Evolutionary conservation across 2,888 invertebrate genomes (phyloP), one percentile per base, ranked within the genome.

Genomic region (Orgyia antiqua): DNA sequence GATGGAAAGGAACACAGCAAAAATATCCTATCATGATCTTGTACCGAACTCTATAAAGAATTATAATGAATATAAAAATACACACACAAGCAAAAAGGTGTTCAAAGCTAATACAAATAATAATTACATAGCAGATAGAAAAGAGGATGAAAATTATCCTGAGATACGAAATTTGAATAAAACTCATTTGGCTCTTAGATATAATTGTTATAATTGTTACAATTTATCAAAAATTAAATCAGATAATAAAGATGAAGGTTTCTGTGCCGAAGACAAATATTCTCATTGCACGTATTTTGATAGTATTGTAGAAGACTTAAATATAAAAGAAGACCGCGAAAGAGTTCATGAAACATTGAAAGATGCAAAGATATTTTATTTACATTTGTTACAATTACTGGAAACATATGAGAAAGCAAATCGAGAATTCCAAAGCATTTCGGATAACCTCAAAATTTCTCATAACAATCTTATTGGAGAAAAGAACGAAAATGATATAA

Each of bases 361-460:
- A 31, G 52, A 66, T 47, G 58, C 72, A 11, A 63, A 59, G 25
- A 42, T 34, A 4, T 67, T 63, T 49, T 61, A 71, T 28, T 27
- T 38, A 8, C 49, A 70, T 10, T 38, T 75, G 9, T 33, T 52
- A 7, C 42, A 44, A 32, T 42, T 72, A 25, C 55, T 79, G 31
- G 45, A 64, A 24, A 58, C 51, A 32, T 75, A 67, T 47, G 67
- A 77, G 52, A 66, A 51, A 34, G 73, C 67, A 9, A 75, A 75
- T 37, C 51, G 37, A 26, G 64, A 70, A 33, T 69, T 70, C 37
- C 44, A 62, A 36, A 68, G 60, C 41, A 37, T 61, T 9, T 53
- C 59, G n/a, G 34, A 59, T 32, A 60, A 48, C 35, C 33, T 64
- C 4, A 57, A 56, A 36, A n/a, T 25, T 2, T 31, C 51, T 4